These are phyloP conservation scores for Drosophila bocqueti DNA, from an alignment of 1,140 invertebrate species.

Conservation along the genomic window DNA sequence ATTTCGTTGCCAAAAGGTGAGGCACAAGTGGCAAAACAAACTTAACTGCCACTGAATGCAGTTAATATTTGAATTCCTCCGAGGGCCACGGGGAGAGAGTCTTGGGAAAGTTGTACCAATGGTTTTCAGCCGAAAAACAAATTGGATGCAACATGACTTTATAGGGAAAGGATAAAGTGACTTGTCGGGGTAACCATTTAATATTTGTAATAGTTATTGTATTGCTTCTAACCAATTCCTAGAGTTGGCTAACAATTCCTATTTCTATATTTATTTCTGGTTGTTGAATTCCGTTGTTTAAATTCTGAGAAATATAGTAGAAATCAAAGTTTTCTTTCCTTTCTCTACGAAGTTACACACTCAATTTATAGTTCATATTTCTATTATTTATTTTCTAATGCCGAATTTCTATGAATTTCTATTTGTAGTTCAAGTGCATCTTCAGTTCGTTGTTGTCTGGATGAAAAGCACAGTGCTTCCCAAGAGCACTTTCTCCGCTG, in stretches of 20 bases:
- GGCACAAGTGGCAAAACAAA: slow-evolving; percentile 29
- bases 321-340: neutral
- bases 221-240: neutral
- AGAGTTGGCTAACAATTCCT: neutral
- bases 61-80: slow-evolving; percentile 50
- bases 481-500: slow-evolving; percentile 27
- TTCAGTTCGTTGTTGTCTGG: slow-evolving; percentile 22
- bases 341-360: neutral
- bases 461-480: neutral
- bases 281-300: neutral
- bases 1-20: slow-evolving; percentile 33
- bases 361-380: neutral
- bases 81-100: neutral
- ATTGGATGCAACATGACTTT: slow-evolving; percentile 25
- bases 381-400: neutral
- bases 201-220: neutral
- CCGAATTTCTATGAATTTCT: neutral
- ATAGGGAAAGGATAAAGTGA: neutral
- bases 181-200: neutral
- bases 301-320: neutral
- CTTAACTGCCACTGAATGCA: slow-evolving; percentile 63
- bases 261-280: neutral
- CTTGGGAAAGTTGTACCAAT: slow-evolving; percentile 24
- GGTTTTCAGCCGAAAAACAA: slow-evolving; percentile 12
- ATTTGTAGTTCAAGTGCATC: slow-evolving; percentile 25